These are phyloP conservation scores for Subacronicta megacephala DNA, from an alignment of 2,888 invertebrate genomes.

Conservation along the genomic window DNA sequence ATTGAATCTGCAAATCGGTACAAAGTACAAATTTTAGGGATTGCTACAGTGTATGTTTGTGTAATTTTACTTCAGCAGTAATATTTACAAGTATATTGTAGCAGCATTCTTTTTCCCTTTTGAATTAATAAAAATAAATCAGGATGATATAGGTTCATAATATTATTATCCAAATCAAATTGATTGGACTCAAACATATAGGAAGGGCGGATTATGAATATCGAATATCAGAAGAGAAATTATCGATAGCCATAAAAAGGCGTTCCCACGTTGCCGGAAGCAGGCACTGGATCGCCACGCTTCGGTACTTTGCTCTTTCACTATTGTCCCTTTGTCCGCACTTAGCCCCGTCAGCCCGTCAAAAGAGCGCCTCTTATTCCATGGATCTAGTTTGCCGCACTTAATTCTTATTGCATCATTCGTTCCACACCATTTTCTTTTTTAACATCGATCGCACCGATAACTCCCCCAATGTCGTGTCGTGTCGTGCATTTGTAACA, in stretches of 20 bases:
- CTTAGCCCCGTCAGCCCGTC: conserved; percentile 76
- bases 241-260: conserved; percentile 75
- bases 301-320: conserved; percentile 83
- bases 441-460: conserved; percentile 68
- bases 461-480: conserved; percentile 64
- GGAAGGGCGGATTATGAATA: conserved; percentile 56
- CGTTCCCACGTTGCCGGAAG: conserved; percentile 86
- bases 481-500: conserved; percentile 62
- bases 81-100: too few relatives aligned
- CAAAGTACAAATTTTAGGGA: too few relatives aligned
- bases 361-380: conserved; percentile 79
- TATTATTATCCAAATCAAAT: conserved; percentile 11
- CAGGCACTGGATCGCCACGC: conserved; percentile 81
- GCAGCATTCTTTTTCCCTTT: background rate
- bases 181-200: conserved; percentile 22
- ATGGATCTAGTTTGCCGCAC: conserved; percentile 82
- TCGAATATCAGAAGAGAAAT: conserved; percentile 69
- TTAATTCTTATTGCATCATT: conserved; percentile 83
- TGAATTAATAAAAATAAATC: background rate
- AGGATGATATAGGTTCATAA: conserved; percentile 1
- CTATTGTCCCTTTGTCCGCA: conserved; percentile 84
- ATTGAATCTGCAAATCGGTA: too few relatives aligned
- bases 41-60: too few relatives aligned
- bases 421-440: conserved; percentile 78
- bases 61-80: too few relatives aligned